Evolutionary conservation across 2,888 invertebrate genomes (phyloP), one percentile per base, ranked within the genome.

Genomic region (Cheilosia urbana): DNA sequence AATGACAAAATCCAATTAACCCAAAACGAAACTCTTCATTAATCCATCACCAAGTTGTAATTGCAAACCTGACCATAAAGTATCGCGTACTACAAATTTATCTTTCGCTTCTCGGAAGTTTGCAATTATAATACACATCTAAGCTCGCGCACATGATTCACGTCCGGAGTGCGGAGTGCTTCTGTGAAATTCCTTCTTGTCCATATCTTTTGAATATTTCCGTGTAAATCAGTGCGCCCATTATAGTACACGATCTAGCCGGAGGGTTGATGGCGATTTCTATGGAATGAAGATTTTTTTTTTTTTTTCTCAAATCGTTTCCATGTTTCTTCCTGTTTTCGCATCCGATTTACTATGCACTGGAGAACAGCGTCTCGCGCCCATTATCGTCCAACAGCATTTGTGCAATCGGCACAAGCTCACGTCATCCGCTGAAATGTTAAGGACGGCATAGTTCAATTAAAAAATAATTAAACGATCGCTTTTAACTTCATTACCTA

Each of bases 381-480:
- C 51, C 24, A 55, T 27, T 47, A 47, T 21, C 51, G 2, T 2
- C 21, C 2, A 13, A 45, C 2, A n/a, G 21, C 11, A 13, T 13
- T 49, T 13, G 13, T 49, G 19, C 21, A 11, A 49, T 49, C 19
- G 19, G 19, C 21, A 13, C 4, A 47, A 37, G 11, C 5, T 51
- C 17, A 30, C 30, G 57, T 55, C 57, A 69, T 21, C 24, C 9
- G 15, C 17, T 7, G 30, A 40, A 40, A 37, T 27, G 24, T 13
- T 27, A 45, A 73, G 27, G 66, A 57, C 37, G 27, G 6, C 66
- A 53, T 17, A 55, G 27, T 53, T 77, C 45, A 68, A 77, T 69
- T 69, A 79, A 65, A 72, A 79, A 65, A 21, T 57, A 79, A 78
- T 78, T 63, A 78, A 62, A 63, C 60, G 45, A 62, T 51, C 66